Base-by-base conservation (phyloP, 2,888 invertebrate species). In the Megastigmus dorsalis region DNA sequence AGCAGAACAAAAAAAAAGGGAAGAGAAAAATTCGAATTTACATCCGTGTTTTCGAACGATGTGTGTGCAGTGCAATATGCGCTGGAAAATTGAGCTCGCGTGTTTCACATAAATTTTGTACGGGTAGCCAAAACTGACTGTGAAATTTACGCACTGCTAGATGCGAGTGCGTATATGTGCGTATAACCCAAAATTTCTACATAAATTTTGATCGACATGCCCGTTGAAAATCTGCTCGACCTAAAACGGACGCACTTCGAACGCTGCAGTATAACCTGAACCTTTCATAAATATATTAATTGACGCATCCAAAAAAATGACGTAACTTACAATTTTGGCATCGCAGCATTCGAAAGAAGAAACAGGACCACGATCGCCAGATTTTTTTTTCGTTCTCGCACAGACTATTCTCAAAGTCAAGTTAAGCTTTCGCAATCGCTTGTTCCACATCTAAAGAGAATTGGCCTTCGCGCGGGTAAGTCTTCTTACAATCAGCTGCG, bases 21-120 rank as follows among this genome's bases (percentile, higher is more conserved):
- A n/a, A n/a, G n/a, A 36, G 55, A 62, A 43, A 65, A 65, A 48
- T 57, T 50, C 55, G 28, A 70, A 75, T 75, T 75, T 70, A 75
- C 70, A 50, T 43, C 43, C 60, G 33, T 52, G 36, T 63, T 38
- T 63, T 45, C 50, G 55, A 9, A 18, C 13, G 28, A n/a, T n/a
- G n/a, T n/a, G n/a, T n/a, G n/a, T n/a, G n/a, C n/a, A n/a, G n/a
- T 28, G 43, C 50, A 48, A 36, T 68, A 41, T 59, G 54, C 52
- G 18, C 2, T 10, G 54, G 43, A 63, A 59, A 75, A 66, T 71
- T 55, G 67, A 57, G 36, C 48, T 66, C 48, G 36, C 10, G 30
- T 26, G n/a, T n/a, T n/a, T n/a, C n/a, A n/a, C n/a, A 26, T 67
- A 68, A 68, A 68, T 68, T 68, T 68, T 5, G 23, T 3, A 10